Base-by-base conservation (phyloP, 1,140 invertebrate genomes). In the Trichoplusia ni region DNA sequence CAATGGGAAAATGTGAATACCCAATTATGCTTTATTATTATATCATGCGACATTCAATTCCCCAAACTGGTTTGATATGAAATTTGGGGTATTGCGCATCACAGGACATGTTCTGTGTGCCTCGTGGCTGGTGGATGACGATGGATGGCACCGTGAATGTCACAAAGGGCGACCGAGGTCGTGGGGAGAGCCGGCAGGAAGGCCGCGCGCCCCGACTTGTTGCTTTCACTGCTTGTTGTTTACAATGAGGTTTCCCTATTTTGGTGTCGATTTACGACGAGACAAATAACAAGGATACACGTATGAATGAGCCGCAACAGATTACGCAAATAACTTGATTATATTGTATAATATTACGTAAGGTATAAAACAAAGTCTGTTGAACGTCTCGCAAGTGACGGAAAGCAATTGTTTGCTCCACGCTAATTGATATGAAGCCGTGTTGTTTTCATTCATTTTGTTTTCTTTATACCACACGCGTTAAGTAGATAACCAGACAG, bases 171-270 rank as follows among this genome's bases (percentile, higher is more conserved):
- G 71, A 69, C 71, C 77, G 65, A 75, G 74, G 73, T 75, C 70
- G 66, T 68, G 60, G 65, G 66, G 73, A 47, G 68, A 64, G 58
- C 59, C 56, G 35, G 23, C 38, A 49, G 31, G 40, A 23, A 44
- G 42, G 16, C 53, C 49, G 72, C 51, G 58, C 64, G 49, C 70
- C 60, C 67, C 74, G 79, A 85, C 82, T 83, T 83, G 81, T 85
- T 85, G 82, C 80, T 67, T 75, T 69, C 53, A 44, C 46, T 53
- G 47, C 37, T 64, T 58, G 58, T 75, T 81, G 75, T 81, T 78
- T 82, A 84, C 76, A 74, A 67, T 64, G 68, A 71, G 42, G 66
- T 65, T 67, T 63, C 62, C 64, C 38, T 65, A 73, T 72, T 66
- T 69, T 61, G 51, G 68, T 64, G 64, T 71, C 49, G 63, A 70